A percentile compares a stretch with the other conserved stretches of the same genome.
Conservation (phyloP, 2,113 vertebrate species). For the Aptenodytes patagonicus region DNA sequence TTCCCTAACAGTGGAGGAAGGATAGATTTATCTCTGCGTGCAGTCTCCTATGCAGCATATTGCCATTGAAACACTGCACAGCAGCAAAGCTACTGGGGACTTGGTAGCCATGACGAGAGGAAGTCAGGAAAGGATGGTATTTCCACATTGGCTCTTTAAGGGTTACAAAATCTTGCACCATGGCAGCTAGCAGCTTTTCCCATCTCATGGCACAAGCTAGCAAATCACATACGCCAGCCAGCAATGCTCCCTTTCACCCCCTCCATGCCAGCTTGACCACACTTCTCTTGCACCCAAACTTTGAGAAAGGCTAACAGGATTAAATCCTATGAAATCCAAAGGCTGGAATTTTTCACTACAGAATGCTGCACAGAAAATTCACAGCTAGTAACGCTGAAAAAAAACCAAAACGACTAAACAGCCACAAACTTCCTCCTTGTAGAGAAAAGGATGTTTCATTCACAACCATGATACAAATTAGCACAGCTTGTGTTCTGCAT, state of each 20-base stretch:
- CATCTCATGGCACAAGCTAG: background rate
- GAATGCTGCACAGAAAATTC: background rate
- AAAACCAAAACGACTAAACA: background rate
- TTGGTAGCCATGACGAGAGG: accelerated
- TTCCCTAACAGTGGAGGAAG: background rate
- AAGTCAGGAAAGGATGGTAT: background rate
- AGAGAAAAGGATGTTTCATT: background rate
- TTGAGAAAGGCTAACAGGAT: background rate
- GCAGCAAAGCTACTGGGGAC: background rate
- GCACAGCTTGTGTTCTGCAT: background rate
- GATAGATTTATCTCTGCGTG: background rate
- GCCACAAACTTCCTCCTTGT: background rate
- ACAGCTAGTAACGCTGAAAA: background rate
- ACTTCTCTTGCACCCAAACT: background rate
- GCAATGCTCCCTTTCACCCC: background rate
- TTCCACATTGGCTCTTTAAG: background rate
- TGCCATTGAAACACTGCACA: background rate
- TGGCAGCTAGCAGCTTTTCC: background rate
- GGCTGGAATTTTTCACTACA: background rate
- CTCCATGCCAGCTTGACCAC: background rate
- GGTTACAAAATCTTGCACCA: background rate
- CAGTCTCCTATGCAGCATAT: background rate
- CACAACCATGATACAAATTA: background rate
- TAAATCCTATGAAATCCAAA: background rate
- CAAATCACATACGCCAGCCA: background rate